Evolutionary conservation across 2,888 invertebrate species (phyloP).

Genomic region (Magallana nippona): DNA sequence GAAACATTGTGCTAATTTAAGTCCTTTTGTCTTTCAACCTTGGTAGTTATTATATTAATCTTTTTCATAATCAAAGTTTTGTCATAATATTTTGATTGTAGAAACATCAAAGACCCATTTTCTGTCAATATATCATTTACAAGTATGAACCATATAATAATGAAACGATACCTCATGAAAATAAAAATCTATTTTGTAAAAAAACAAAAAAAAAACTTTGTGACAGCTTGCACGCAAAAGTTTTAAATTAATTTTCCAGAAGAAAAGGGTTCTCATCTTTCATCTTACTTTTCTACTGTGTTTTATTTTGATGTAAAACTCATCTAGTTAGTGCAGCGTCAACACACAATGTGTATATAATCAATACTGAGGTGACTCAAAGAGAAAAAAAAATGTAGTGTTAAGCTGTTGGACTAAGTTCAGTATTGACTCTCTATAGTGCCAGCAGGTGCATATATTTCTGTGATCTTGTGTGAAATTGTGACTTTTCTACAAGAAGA

Average conservation of each 20-base stretch:
- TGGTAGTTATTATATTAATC: too few relatives aligned
- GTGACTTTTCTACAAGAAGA: slow-evolving; percentile 11
- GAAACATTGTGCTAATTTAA: too few relatives aligned
- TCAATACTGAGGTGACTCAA: slow-evolving; percentile 2
- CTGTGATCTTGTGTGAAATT: slow-evolving; percentile 10
- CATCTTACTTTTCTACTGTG: not conserved
- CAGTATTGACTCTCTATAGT: not conserved
- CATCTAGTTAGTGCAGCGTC: slow-evolving; percentile 22
- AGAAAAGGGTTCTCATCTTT: not conserved
- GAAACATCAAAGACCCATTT: too few relatives aligned
- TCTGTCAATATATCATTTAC: too few relatives aligned
- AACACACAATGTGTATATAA: slow-evolving; percentile 25
- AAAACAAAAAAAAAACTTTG: not conserved
- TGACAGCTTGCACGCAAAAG: not conserved
- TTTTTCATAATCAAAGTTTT: too few relatives aligned
- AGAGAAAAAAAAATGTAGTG: not conserved
- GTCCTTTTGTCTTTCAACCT: too few relatives aligned
- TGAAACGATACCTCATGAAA: too few relatives aligned
- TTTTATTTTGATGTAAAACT: slow-evolving; percentile 19
- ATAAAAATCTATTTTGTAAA: too few relatives aligned
- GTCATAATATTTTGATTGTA: too few relatives aligned
- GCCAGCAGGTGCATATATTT: not conserved
- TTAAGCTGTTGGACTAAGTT: not conserved
- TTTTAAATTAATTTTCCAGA: not conserved
- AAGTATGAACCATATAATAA: too few relatives aligned